Percentiles rank a stretch among this genome's conserved stretches.
Evolutionary conservation across 2,797 vertebrate species (phyloP).

Genomic region (Acanthurus lineatus): DNA sequence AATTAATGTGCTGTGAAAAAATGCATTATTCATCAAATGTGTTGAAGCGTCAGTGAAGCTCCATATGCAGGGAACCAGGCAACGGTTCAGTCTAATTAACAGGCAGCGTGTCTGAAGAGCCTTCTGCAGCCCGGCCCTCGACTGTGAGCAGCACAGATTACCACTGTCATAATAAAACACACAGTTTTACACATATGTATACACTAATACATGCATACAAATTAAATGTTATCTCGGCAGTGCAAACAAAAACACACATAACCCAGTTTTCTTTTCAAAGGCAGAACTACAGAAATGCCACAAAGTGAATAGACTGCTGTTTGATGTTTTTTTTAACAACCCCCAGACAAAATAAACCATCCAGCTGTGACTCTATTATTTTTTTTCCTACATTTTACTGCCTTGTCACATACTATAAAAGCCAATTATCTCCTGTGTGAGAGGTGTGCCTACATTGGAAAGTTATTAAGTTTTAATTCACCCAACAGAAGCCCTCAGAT

Average conservation of each 20-base stretch:
- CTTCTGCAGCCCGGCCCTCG: constrained; percentile 47
- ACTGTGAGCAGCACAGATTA: constrained; percentile 8
- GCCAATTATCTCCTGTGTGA: constrained; percentile 28
- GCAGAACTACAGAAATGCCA: constrained; percentile 4
- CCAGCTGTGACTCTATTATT: constrained; percentile 36
- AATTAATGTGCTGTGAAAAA: constrained; percentile 71
- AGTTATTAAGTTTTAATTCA: constrained; percentile 50
- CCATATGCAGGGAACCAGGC: constrained; percentile 63
- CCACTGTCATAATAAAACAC: constrained; percentile 25
- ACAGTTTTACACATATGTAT: constrained; percentile 17
- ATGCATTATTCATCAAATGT: constrained; percentile 76
- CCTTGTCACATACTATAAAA: constrained; percentile 38
- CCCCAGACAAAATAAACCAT: constrained; percentile 29
- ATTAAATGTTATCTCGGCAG: constrained; percentile 2
- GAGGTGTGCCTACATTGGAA: constrained; percentile 40
- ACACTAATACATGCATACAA: constrained; percentile 10
- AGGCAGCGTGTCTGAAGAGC: constrained; percentile 56
- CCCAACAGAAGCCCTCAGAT: constrained; percentile 48
- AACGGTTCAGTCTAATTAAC: constrained; percentile 74
- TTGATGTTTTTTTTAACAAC: constrained; percentile 39
- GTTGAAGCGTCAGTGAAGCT: constrained; percentile 55
- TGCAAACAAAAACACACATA: constrained; percentile 26
- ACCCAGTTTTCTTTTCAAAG: constrained; percentile 21
- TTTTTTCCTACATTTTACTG: constrained; percentile 40
- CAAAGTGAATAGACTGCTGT: constrained; percentile 31